These are phyloP conservation scores for Archaeoteleia sp. DNA, from an alignment of 2,888 invertebrate species.

Conservation along the genomic window DNA sequence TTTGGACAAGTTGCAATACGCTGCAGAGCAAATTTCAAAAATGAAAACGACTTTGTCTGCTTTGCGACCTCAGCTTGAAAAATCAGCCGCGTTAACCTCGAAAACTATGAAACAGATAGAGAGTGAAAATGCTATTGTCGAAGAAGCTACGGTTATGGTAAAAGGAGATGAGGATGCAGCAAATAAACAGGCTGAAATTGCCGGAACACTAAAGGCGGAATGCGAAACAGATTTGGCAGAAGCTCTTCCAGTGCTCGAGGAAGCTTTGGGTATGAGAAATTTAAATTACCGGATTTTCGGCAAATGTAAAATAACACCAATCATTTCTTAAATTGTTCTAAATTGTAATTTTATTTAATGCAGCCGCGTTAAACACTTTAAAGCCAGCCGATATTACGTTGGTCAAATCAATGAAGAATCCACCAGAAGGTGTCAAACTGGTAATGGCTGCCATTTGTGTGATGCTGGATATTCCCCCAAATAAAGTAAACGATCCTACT, in stretches of 20 bases:
- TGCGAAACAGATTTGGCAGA: constrained; percentile 95
- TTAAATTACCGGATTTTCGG: too few relatives aligned
- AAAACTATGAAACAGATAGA: constrained; percentile 87
- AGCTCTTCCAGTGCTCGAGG: constrained; percentile 89
- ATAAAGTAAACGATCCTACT: constrained; percentile 83
- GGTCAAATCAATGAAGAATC: constrained; percentile 93
- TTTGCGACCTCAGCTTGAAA: constrained; percentile 84
- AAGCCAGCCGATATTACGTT: constrained; percentile 90
- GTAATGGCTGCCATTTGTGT: constrained; percentile 95
- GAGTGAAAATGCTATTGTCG: constrained; percentile 84
- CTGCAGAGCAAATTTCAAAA: constrained; percentile 83
- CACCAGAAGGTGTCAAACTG: constrained; percentile 86
- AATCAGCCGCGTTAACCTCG: constrained; percentile 83
- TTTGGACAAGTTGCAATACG: constrained; percentile 85
- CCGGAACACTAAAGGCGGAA: constrained; percentile 89
- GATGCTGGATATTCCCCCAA: constrained; percentile 87
- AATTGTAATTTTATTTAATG: constrained; percentile 39
- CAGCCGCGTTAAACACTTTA: constrained; percentile 86
- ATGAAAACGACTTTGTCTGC: constrained; percentile 86
- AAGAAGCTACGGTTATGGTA: constrained; percentile 86
- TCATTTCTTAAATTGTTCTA: not conserved
- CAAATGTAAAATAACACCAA: not conserved
- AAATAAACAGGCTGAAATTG: constrained; percentile 89
- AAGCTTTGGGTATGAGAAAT: constrained; percentile 76
- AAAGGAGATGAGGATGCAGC: constrained; percentile 91